Evolutionary conservation across 2,113 vertebrate genomes (phyloP), one percentile per base, ranked within the genome.

Genomic region (Upupa epops): DNA sequence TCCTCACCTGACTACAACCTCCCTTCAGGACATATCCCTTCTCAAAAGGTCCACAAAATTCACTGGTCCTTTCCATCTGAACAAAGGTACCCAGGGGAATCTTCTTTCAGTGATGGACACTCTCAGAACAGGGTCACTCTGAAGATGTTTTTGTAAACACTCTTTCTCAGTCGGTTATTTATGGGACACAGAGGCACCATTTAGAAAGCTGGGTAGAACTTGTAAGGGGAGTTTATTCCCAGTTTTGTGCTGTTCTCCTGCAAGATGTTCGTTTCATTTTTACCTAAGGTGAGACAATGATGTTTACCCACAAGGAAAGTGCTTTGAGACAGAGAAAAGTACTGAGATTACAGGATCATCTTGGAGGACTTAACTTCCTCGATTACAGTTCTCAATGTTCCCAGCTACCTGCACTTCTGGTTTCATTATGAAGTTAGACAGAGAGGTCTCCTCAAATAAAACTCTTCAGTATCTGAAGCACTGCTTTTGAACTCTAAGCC

Each of bases 31-130:
- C 56, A 34, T 29, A 56, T 78, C 77, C 86, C 86, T 90, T 95
- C 96, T 94, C 93, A 59, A 93, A 89, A 96, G 82, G 75, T 81
- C 63, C 92, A 52, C 17, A 48, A 73, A 82, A 83, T 72, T 34
- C 82, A 63, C 13, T 10, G 18, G 11, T 28, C 11, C 24, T 48
- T 94, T 92, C 88, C 24, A 76, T 31, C n/a, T 66, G 61, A 92
- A 93, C 24, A 25, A 68, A 90, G 29, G 75, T 34, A 70, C 81
- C 2, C 1, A 55, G 12, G 14, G 36, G 79, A n/a, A 63, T 61
- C 86, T 72, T 34, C n/a, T 69, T 88, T 88, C 59, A 58, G 25
- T 73, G 22, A 93, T 28, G 54, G 55, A 93, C 90, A 88, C 24
- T 36, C 19, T 79, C 32, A 61, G 45, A 88, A 71, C 9, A 83